These are phyloP conservation scores for Sicus ferrugineus DNA, from an alignment of 2,888 invertebrate species.

Conservation along the genomic window DNA sequence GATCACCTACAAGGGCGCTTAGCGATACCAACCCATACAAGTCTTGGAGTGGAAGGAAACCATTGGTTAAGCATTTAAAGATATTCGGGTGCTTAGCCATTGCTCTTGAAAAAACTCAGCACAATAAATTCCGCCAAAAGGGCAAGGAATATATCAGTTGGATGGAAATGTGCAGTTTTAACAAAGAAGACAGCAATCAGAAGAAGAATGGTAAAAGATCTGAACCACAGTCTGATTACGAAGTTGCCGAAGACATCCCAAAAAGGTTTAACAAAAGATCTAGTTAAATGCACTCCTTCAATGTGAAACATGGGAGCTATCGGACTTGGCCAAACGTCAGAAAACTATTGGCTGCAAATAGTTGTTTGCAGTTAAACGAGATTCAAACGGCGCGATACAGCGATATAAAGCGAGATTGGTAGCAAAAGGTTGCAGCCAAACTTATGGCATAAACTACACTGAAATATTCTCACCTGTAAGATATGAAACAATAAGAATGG, in stretches of 20 bases:
- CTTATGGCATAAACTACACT: slow-evolving; percentile 31
- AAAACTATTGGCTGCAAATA: slow-evolving; percentile 37
- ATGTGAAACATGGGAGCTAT: slow-evolving; percentile 28
- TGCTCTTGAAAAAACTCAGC: slow-evolving; percentile 21
- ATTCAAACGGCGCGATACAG: slow-evolving; percentile 30
- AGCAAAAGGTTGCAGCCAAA: slow-evolving; percentile 39
- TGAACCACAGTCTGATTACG: too few relatives aligned
- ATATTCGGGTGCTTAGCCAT: slow-evolving; percentile 3
- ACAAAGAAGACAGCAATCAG: too few relatives aligned
- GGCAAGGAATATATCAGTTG: slow-evolving; percentile 22
- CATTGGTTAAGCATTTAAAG: background rate
- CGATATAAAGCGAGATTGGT: slow-evolving; percentile 31
- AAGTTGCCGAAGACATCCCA: too few relatives aligned
- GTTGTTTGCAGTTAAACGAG: slow-evolving; percentile 34
- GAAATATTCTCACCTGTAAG: slow-evolving; percentile 38
- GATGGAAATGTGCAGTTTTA: too few relatives aligned
- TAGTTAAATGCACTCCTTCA: slow-evolving; percentile 28
- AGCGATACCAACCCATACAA: slow-evolving; percentile 13
- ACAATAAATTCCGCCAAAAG: slow-evolving; percentile 20
- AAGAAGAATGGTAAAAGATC: too few relatives aligned
- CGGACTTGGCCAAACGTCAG: slow-evolving; percentile 18
- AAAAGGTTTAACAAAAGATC: background rate
- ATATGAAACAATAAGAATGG: slow-evolving; percentile 39
- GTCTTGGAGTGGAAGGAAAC: slow-evolving; percentile 26
- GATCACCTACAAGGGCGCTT: slow-evolving; percentile 15